Conservation (phyloP, 2,888 invertebrate species). For the Gasteruption jaculator region DNA sequence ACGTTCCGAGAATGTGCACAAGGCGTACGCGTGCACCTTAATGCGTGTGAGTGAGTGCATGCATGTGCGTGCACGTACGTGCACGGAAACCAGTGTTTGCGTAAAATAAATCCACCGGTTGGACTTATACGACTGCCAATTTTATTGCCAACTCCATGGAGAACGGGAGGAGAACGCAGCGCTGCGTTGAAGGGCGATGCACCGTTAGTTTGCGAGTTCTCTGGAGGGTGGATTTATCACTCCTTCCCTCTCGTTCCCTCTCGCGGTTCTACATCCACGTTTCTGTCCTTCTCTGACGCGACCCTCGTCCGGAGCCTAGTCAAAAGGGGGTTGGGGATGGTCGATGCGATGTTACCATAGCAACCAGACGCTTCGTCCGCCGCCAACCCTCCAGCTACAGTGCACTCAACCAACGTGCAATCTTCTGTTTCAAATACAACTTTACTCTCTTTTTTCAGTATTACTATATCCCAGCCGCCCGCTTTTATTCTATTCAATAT, state of each 20-base stretch:
- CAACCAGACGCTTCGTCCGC: slow-evolving; percentile 57
- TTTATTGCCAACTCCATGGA: no score
- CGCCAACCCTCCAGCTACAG: slow-evolving; percentile 56
- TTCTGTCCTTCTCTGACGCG: slow-evolving; percentile 23
- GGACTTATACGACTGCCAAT: no score
- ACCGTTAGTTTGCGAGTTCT: slow-evolving; percentile 34
- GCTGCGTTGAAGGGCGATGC: slow-evolving; percentile 42
- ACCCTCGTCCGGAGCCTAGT: slow-evolving; percentile 37
- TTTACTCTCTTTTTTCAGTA: slow-evolving; percentile 12
- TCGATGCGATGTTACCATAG: slow-evolving; percentile 57
- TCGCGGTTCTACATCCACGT: slow-evolving; percentile 14
- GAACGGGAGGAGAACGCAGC: slow-evolving; percentile 32
- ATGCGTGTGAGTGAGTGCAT: background rate
- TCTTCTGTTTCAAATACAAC: slow-evolving; percentile 38
- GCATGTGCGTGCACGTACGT: background rate
- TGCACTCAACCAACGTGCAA: slow-evolving; percentile 48
- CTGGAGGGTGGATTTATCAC: slow-evolving; percentile 33
- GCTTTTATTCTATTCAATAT: slow-evolving; percentile 1
- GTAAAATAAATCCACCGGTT: no score
- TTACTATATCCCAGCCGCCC: slow-evolving; percentile 1
- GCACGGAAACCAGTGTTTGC: no score
- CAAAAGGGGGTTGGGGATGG: slow-evolving; percentile 48
- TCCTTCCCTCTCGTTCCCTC: slow-evolving; percentile 15
- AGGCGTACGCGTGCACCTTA: no score
- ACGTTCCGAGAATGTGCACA: no score